Evolutionary conservation across 2,797 vertebrate species (phyloP).

Genomic region (Paedocypris micromegethes): DNA sequence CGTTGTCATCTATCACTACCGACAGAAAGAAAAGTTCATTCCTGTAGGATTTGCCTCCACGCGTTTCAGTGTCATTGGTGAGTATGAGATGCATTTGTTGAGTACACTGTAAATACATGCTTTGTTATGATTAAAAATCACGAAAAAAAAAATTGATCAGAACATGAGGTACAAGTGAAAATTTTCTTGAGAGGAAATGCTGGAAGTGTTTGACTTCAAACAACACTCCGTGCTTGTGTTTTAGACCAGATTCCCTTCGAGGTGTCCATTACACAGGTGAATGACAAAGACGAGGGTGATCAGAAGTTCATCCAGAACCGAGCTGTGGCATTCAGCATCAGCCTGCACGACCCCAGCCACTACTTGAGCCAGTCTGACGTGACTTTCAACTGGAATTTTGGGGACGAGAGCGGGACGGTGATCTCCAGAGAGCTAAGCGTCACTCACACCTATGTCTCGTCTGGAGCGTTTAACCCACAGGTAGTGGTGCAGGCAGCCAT

Average conservation of each 20-base stretch:
- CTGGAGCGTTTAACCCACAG: slow-evolving; percentile 71
- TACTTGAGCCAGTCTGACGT: slow-evolving; percentile 80
- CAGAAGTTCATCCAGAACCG: slow-evolving; percentile 80
- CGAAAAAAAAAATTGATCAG: too few species aligned
- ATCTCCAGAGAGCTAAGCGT: slow-evolving; percentile 79
- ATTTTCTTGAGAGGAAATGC: too few species aligned
- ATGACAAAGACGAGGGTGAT: slow-evolving; percentile 64
- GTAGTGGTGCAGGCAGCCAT: slow-evolving; percentile 87
- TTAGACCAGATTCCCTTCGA: slow-evolving; percentile 88
- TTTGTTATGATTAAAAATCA: too few species aligned
- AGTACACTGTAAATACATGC: not conserved
- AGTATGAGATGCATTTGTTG: slow-evolving; percentile 30
- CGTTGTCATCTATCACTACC: slow-evolving; percentile 86
- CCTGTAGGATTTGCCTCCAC: slow-evolving; percentile 79
- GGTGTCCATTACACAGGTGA: slow-evolving; percentile 78
- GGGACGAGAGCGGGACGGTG: slow-evolving; percentile 82
- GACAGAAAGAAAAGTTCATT: slow-evolving; percentile 82
- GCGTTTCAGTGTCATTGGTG: slow-evolving; percentile 86
- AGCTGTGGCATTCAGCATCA: slow-evolving; percentile 78
- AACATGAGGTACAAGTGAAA: too few species aligned
- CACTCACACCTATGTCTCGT: slow-evolving; percentile 81
- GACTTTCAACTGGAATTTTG: slow-evolving; percentile 94
- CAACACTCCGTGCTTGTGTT: too few species aligned
- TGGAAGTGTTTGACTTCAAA: too few species aligned
- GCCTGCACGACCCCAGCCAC: slow-evolving; percentile 85